Evolutionary conservation across 1,140 invertebrate species (phyloP).

Genomic region (Pentalonia nigronervosa): DNA sequence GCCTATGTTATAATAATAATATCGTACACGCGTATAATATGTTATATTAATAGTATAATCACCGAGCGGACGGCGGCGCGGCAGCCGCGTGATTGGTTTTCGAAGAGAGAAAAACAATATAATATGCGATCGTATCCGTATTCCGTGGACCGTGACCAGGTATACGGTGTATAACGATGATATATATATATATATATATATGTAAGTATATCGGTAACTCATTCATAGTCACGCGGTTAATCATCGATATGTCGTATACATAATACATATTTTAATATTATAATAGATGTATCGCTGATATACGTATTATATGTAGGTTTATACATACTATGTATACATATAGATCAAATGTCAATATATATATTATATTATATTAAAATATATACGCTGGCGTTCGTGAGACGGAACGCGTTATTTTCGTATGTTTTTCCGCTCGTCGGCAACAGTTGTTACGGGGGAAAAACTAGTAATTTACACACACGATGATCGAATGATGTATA

Average conservation of each 20-base stretch:
- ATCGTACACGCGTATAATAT: neutral
- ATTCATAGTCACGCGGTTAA: neutral
- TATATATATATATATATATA: no score
- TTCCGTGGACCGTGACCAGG: neutral
- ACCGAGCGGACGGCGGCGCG: neutral
- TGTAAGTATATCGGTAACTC: neutral
- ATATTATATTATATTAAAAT: neutral
- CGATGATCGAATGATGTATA: neutral
- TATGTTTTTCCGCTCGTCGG: neutral
- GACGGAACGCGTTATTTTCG: neutral
- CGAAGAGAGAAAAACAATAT: neutral
- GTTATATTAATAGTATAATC: neutral
- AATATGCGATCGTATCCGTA: neutral
- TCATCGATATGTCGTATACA: neutral
- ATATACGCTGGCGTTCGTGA: neutral
- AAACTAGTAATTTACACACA: neutral
- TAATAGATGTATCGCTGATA: no score
- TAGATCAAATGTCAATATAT: neutral
- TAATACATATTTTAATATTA: no score
- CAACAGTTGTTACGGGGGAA: neutral
- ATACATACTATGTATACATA: neutral
- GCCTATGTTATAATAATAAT: neutral
- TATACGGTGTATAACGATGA: neutral
- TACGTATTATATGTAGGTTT: neutral
- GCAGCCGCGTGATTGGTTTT: neutral